These are phyloP conservation scores for Artibeus lituratus DNA, from an alignment of 2,797 vertebrate genomes.

Conservation along the genomic window DNA sequence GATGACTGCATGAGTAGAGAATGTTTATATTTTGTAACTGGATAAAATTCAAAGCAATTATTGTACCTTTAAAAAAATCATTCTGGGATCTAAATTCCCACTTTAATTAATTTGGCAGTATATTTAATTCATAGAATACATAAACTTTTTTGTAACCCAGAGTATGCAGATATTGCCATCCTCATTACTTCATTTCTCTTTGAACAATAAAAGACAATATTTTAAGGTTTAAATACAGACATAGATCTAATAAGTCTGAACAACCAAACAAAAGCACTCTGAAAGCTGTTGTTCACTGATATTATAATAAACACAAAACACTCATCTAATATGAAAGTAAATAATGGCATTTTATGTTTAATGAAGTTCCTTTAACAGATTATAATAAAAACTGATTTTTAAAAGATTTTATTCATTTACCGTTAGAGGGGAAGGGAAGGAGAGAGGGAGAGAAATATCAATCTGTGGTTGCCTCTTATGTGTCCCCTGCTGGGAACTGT, in stretches of 20 bases:
- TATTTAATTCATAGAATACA: slow-evolving; percentile 62
- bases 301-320: not conserved
- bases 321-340: slow-evolving; percentile 16
- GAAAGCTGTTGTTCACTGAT: not conserved
- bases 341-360: slow-evolving; percentile 54
- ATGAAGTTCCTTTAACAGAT: slow-evolving; percentile 46
- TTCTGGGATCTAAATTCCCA: not conserved
- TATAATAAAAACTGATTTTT: slow-evolving; percentile 60
- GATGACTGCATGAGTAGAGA: not conserved
- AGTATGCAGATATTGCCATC: not conserved
- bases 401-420: not conserved
- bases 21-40: not conserved
- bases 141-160: slow-evolving; percentile 43
- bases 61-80: not conserved
- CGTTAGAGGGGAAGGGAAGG: too few relatives aligned
- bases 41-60: not conserved
- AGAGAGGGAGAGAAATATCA: too few relatives aligned
- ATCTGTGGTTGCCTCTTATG: too few relatives aligned
- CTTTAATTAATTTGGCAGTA: not conserved
- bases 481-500: too few relatives aligned
- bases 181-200: slow-evolving; percentile 47
- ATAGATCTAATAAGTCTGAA: slow-evolving; percentile 26
- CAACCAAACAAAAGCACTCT: not conserved
- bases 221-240: slow-evolving; percentile 61
- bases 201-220: slow-evolving; percentile 27